phyloP scores from a whole-genome alignment of 2,888 invertebrate genomes.

The Monopis laevigella region DNA sequence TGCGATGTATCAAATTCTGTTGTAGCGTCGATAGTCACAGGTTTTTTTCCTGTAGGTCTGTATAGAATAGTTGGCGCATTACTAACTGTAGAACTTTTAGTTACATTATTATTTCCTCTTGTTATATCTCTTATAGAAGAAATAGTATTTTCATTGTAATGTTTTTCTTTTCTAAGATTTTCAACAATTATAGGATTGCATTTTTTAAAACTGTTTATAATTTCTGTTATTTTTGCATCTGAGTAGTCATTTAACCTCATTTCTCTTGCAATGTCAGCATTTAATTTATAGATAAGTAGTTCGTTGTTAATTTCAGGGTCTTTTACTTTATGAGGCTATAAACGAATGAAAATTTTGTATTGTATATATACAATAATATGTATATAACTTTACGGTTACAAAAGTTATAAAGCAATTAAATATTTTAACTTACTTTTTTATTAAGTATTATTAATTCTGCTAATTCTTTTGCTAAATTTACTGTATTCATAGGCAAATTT shows the following conservation, averaged over 20 bases:
- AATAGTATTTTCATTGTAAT: no score
- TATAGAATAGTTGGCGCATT: slow-evolving; percentile 5
- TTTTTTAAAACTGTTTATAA: slow-evolving; percentile 38
- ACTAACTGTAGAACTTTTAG: slow-evolving; percentile 17
- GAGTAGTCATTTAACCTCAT: slow-evolving; percentile 28
- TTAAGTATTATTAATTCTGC: slow-evolving; percentile 41
- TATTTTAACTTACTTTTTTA: slow-evolving; percentile 33
- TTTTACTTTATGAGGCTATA: slow-evolving; percentile 33
- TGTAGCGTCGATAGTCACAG: slow-evolving; percentile 4
- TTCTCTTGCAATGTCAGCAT: slow-evolving; percentile 38
- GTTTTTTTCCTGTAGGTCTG: slow-evolving; percentile 1
- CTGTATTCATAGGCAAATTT: slow-evolving; percentile 66
- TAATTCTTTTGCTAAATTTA: slow-evolving; percentile 59
- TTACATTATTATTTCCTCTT: slow-evolving; percentile 21
- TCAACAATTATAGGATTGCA: slow-evolving; percentile 34
- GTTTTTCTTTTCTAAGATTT: slow-evolving; percentile 26
- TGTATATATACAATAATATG: background rate
- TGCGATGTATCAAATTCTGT: slow-evolving; percentile 6
- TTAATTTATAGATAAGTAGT: slow-evolving; percentile 37
- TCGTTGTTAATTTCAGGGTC: slow-evolving; percentile 32
- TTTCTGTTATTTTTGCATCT: slow-evolving; percentile 24
- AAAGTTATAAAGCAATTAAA: no score
- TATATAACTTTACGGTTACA: no score
- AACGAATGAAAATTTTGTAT: slow-evolving; percentile 13
- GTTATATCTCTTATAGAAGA: background rate